Evolutionary conservation across 1,140 invertebrate species (phyloP), one percentile per base, ranked within the genome.

Genomic region (Drosophila pandora): DNA sequence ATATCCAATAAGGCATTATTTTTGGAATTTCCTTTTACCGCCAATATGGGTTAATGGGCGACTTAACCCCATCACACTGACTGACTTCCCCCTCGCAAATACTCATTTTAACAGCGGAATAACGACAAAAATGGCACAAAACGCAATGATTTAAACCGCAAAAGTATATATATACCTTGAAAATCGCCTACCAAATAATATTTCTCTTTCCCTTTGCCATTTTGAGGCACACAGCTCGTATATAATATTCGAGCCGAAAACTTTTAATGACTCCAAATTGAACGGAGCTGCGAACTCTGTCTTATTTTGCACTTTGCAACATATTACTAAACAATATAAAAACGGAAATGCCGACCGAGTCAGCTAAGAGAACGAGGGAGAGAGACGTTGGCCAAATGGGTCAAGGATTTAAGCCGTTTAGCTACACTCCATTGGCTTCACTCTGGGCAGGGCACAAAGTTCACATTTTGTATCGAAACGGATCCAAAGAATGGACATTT

Each of bases 321-420:
- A 69, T 28, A 32, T 7, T 8, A 28, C 25, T 28, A 3, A 5
- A 6, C 25, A 28, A 32, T 7, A 45, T 41, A 48, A 68, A 77
- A 77, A 85, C 81, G 81, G 81, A 85, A 85, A 85, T 65, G 81
- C 52, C 77, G 45, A 73, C 52, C 77, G 41, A 73, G 53, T 68
- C 74, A 41, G 55, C 50, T 47, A 43, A 73, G 39, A 23, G 50
- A 43, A 43, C 13, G 41, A 43, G 41, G 17, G 17, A 56, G 56
- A 80, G 41, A 56, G 62, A 81, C 73, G 53, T 61, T 60, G 45
- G 64, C 47, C 70, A 87, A 79, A 83, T 83, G 82, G 78, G 73
- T 77, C 81, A 84, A 87, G 79, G 79, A 84, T 83, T 79, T 74
- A 70, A 75, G 68, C 82, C 64, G 74, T 85, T 85, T 81, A 70